A percentile compares a stretch with the other conserved stretches of the same genome.
Conservation (phyloP, 1,140 invertebrate genomes). For the Temnothorax longispinosus region DNA sequence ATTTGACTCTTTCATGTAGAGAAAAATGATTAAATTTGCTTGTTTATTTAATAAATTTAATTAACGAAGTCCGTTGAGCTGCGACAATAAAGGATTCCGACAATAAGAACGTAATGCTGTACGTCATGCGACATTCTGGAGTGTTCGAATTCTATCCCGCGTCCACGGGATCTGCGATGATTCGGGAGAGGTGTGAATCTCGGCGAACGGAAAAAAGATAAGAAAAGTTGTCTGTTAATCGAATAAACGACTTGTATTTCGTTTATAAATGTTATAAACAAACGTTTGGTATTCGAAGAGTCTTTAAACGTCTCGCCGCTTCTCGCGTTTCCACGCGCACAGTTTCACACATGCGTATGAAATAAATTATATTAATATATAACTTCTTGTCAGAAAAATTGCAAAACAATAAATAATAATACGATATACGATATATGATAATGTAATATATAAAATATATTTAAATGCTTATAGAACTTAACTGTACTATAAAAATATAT, state of each 20-base stretch:
- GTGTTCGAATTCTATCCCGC: too few relatives aligned
- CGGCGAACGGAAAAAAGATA: not conserved
- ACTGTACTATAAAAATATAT: constrained; percentile 1
- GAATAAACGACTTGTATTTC: constrained; percentile 5
- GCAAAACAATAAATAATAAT: not conserved
- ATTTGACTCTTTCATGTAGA: not conserved
- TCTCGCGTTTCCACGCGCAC: not conserved
- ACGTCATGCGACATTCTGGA: too few relatives aligned
- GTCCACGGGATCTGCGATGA: too few relatives aligned
- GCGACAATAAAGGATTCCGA: not conserved
- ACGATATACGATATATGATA: not conserved
- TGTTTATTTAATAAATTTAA: not conserved
- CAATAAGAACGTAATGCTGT: not conserved
- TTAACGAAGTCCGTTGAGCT: not conserved
- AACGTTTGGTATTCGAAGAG: not conserved
- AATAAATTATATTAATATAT: constrained; percentile 12
- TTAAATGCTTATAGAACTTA: not conserved
- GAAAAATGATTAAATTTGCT: not conserved
- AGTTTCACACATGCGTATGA: not conserved
- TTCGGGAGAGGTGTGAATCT: not conserved
- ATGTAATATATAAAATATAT: constrained; percentile 15
- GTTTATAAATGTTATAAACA: constrained; percentile 35
- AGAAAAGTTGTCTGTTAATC: not conserved
- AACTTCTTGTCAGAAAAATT: not conserved
- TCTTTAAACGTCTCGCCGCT: not conserved